These are phyloP conservation scores for Axea sp. DNA, from an alignment of 2,888 invertebrate species.

Conservation along the genomic window DNA sequence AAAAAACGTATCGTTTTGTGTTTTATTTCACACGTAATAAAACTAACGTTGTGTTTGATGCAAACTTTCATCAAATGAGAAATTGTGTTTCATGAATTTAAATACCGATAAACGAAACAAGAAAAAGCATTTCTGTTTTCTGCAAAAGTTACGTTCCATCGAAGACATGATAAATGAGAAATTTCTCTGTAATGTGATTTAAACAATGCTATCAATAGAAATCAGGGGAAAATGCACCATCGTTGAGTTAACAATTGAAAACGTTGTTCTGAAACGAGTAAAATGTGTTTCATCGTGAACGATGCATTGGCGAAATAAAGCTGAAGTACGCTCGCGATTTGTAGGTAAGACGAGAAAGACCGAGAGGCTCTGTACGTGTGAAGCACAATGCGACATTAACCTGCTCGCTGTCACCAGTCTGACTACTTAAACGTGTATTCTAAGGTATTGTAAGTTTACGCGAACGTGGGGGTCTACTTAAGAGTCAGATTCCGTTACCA, in stretches of 20 bases:
- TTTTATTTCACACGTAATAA: too few species aligned
- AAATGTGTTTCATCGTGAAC: not conserved
- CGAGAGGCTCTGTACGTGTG: constrained; percentile 17
- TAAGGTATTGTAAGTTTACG: constrained; percentile 21
- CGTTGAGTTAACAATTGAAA: not conserved
- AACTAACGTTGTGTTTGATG: too few species aligned
- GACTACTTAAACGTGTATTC: constrained; percentile 21
- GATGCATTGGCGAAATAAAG: constrained; percentile 23
- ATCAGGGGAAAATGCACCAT: too few species aligned
- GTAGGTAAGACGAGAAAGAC: constrained; percentile 15
- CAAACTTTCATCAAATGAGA: too few species aligned
- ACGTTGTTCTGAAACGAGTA: not conserved
- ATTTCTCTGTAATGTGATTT: too few species aligned
- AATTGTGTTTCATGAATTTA: too few species aligned
- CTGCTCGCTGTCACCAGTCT: constrained; percentile 24
- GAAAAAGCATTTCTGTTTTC: too few species aligned
- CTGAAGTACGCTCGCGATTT: constrained; percentile 27
- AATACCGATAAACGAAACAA: too few species aligned
- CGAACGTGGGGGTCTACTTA: constrained; percentile 33
- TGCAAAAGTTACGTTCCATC: too few species aligned
- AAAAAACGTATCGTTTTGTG: too few species aligned
- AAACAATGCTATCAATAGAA: too few species aligned
- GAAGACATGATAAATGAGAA: too few species aligned
- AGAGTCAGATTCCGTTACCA: constrained; percentile 34
- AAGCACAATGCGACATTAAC: constrained; percentile 35